Evolutionary conservation across 2,797 vertebrate species (phyloP).

Genomic region (Tenualosa ilisha): DNA sequence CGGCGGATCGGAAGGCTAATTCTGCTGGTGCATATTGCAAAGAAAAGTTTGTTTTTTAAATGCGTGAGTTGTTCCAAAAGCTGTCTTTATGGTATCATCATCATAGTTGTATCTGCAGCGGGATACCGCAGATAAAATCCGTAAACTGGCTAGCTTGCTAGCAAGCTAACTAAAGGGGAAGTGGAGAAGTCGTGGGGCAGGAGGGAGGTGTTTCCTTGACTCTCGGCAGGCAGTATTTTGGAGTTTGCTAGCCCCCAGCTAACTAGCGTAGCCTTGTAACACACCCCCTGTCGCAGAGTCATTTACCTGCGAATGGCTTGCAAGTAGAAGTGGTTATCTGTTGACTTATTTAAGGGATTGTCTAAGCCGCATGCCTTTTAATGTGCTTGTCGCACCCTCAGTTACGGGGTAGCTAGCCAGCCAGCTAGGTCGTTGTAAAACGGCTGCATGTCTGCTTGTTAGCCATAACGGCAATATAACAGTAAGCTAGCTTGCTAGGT

Average conservation of each 20-base stretch:
- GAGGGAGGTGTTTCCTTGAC: slow-evolving; percentile 45
- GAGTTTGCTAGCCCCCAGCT: not conserved
- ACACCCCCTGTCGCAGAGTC: slow-evolving; percentile 44
- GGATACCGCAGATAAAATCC: slow-evolving; percentile 14
- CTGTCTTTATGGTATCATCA: not conserved
- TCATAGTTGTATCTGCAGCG: slow-evolving; percentile 25
- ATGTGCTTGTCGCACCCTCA: not conserved
- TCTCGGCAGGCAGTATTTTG: slow-evolving; percentile 32
- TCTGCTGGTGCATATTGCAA: not conserved
- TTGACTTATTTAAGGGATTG: not conserved
- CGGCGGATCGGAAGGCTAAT: slow-evolving; percentile 41
- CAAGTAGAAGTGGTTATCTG: slow-evolving; percentile 12
- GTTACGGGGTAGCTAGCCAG: slow-evolving; percentile 26
- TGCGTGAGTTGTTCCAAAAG: not conserved
- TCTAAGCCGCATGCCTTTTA: slow-evolving; percentile 8
- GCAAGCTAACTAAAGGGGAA: slow-evolving; percentile 55
- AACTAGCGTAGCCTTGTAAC: slow-evolving; percentile 20
- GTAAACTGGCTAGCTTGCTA: slow-evolving; percentile 53
- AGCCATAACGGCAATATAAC: slow-evolving; percentile 37
- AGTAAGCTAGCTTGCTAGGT: slow-evolving; percentile 48
- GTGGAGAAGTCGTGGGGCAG: slow-evolving; percentile 47
- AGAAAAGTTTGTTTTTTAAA: not conserved
- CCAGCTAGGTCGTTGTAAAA: slow-evolving; percentile 30
- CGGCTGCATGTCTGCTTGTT: slow-evolving; percentile 35
- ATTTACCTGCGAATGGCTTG: slow-evolving; percentile 34